Base-by-base conservation (phyloP, 1,140 invertebrate genomes). In the Melitaea cinxia region DNA sequence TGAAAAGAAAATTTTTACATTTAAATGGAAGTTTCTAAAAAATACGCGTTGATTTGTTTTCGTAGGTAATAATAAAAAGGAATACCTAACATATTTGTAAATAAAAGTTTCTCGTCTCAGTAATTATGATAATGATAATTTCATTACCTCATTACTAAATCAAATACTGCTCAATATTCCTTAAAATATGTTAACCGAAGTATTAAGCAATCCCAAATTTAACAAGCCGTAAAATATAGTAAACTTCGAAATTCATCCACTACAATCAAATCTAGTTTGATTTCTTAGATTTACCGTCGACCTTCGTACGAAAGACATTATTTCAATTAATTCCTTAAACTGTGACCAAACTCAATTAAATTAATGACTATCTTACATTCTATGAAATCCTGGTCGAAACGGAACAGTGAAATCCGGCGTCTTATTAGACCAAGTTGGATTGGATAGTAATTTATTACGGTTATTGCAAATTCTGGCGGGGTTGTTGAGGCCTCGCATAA, bases 371-470 rank as follows among this genome's bases (percentile, higher is more conserved):
- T 79, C 75, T 73, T 72, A 74, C 74, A 72, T 73, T 69, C 72
- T 72, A 68, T 62, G 71, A 69, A 70, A 68, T 63, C 54, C 56
- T 61, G 71, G 69, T 26, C 65, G 68, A 56, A 47, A 42, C 57
- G 47, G 45, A 54, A 67, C 65, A 69, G 52, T 53, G 68, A 65
- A 74, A 70, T 70, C 69, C 74, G 33, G 26, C 49, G 66, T 79
- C 83, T 83, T 83, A 86, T 84, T 86, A 80, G 66, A 82, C 60
- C 71, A 82, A 82, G 60, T 83, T 84, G 79, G 77, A 83, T 86
- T 80, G 80, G 82, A 73, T 84, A 60, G 77, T 82, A 82, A 86
- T 84, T 86, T 84, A 84, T 86, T 82, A 82, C 67, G 75, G 83
- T 83, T 83, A 84, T 81, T 79, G 75, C 75, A 77, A 84, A 83